Base-by-base conservation (phyloP, 2,797 vertebrate genomes). In the Erethizon dorsatum region DNA sequence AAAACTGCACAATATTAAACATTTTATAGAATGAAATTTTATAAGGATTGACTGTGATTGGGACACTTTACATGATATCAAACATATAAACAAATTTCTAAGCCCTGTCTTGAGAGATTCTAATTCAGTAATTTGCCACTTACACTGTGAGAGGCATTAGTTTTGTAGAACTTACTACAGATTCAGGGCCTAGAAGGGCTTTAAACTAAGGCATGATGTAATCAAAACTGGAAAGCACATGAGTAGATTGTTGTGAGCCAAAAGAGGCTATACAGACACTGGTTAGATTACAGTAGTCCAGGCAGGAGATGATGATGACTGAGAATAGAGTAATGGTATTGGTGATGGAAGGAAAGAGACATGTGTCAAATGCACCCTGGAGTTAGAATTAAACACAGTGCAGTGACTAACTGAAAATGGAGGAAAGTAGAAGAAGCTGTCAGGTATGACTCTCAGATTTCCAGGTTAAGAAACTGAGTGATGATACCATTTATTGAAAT, bases 21-120 rank as follows among this genome's bases (percentile, higher is more conserved):
- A 82, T 75, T 94, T 83, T 91, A 77, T 71, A 88, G 85, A 82
- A 71, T 84, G 22, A 97, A 86, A 85, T 84, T 79, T 88, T 93
- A 82, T 61, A 45, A 91, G 10, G 10, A 91, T 15, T 83, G 31
- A 79, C 67, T 89, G 0, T 63, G 52, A 87, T 71, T 75, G 12
- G 28, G 94, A 83, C 61, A 69, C 1, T 56, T 86, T 17, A 45
- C 61, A 61, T 47, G 63, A 41, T 59, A 56, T 54, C 59, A 63
- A 5, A 88, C 41, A 69, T 28, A 90, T 61, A 90, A 61, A 83
- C 3, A 89, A 88, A 83, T 85, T 45, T 78, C 33, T 56, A 84
- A 61, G 1, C 2, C 5, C 17, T 77, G 77, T 28, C 7, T 22
- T 33, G 80, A 90, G 33, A 83, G 10, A 57, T 67, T 59, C 31